A percentile compares a stretch with the other conserved stretches of the same genome.
Evolutionary conservation across 1,140 invertebrate genomes (phyloP).

Genomic region (Stenopsyche tienmushanensis): DNA sequence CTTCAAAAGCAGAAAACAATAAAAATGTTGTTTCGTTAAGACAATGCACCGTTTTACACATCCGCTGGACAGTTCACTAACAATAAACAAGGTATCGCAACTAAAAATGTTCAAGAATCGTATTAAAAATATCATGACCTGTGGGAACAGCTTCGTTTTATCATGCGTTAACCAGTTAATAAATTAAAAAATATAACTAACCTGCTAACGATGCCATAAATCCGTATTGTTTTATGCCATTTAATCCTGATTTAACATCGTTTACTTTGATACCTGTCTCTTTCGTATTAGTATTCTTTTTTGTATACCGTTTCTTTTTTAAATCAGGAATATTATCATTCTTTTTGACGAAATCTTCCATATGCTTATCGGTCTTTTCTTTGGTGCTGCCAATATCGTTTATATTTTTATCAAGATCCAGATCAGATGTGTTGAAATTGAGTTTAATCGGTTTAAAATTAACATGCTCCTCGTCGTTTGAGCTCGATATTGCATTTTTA

Average conservation of each 20-base stretch:
- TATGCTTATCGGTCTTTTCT: too few relatives aligned
- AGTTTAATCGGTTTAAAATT: background rate
- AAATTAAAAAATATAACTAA: slow-evolving; percentile 23
- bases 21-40: too few relatives aligned
- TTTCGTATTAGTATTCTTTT: background rate
- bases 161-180: background rate
- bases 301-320: background rate
- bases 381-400: too few relatives aligned
- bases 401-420: background rate
- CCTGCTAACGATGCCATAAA: slow-evolving; percentile 38
- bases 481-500: slow-evolving; percentile 2
- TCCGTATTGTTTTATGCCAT: slow-evolving; percentile 21
- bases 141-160: too few relatives aligned
- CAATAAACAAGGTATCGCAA: too few relatives aligned
- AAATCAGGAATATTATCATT: slow-evolving; percentile 12
- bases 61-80: too few relatives aligned
- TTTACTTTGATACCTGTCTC: background rate
- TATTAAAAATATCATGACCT: too few relatives aligned
- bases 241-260: background rate
- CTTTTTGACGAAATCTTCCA: background rate
- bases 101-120: too few relatives aligned
- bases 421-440: background rate
- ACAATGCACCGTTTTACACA: too few relatives aligned
- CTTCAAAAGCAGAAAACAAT: too few relatives aligned
- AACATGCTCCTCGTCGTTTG: background rate